phyloP scores from a whole-genome alignment of 2,888 invertebrate species.

The Hirtodrosophila cameraria region DNA sequence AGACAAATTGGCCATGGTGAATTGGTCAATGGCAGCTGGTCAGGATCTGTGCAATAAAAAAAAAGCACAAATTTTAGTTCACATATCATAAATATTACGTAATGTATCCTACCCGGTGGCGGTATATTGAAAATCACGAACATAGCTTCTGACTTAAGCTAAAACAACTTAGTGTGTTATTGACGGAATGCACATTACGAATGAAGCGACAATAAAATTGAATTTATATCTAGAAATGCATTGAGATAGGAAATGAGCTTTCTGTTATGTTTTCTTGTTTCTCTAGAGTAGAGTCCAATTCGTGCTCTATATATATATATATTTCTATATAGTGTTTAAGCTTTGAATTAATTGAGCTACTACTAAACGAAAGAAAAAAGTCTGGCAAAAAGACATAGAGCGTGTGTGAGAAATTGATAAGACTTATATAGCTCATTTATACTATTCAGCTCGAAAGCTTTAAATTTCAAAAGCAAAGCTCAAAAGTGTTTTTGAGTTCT shows the following conservation, averaged over 20 bases:
- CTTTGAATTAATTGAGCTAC: too few species aligned
- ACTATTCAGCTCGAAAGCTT: too few species aligned
- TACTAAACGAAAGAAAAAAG: too few species aligned
- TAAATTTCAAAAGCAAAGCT: too few species aligned
- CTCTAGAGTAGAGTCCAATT: neutral
- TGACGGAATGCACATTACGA: constrained; percentile 6
- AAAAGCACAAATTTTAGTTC: neutral
- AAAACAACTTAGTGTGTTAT: too few species aligned
- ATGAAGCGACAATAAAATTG: constrained; percentile 18
- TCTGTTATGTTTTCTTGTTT: neutral
- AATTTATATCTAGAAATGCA: neutral
- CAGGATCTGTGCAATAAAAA: constrained; percentile 25
- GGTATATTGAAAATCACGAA: constrained; percentile 29
- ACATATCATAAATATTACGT: neutral
- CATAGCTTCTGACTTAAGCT: constrained; percentile 15
- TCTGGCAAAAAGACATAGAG: too few species aligned
- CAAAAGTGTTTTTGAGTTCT: too few species aligned
- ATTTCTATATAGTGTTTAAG: too few species aligned
- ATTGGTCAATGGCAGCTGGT: constrained; percentile 18
- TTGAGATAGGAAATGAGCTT: constrained; percentile 1
- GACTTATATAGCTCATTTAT: too few species aligned
- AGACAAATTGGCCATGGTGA: constrained; percentile 24
- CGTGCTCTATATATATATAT: neutral
- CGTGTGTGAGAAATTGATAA: too few species aligned
- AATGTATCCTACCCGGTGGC: constrained; percentile 23